Evolutionary conservation across 2,888 invertebrate genomes (phyloP).

Genomic region (Parnassius orleans): DNA sequence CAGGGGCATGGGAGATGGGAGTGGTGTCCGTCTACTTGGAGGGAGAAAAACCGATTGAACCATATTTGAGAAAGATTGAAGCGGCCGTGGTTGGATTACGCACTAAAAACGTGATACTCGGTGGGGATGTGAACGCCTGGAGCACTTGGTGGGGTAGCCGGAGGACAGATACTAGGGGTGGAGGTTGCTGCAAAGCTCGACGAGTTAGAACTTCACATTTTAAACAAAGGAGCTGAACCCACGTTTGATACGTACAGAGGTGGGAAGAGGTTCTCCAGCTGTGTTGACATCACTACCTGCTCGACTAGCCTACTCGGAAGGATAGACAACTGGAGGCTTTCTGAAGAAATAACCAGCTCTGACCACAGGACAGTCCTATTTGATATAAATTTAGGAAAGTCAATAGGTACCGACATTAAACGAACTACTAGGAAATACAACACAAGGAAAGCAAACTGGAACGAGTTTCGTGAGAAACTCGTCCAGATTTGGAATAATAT

Average conservation of each 20-base stretch:
- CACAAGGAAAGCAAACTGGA: too few species aligned
- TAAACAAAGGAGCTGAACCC: neutral
- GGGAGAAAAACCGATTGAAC: slow-evolving; percentile 16
- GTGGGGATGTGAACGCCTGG: slow-evolving; percentile 28
- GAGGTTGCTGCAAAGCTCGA: slow-evolving; percentile 9
- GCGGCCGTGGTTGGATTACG: neutral
- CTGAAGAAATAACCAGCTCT: too few species aligned
- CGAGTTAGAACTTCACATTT: neutral
- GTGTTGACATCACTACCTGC: too few species aligned
- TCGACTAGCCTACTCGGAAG: too few species aligned
- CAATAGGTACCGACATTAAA: neutral
- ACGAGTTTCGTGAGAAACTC: too few species aligned
- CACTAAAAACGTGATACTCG: neutral
- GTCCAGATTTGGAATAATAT: too few species aligned
- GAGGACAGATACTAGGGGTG: slow-evolving; percentile 5
- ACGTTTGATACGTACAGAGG: neutral
- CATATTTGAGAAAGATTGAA: slow-evolving; percentile 1
- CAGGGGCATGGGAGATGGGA: too few species aligned
- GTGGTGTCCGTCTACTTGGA: too few species aligned
- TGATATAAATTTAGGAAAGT: neutral
- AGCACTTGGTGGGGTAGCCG: slow-evolving; percentile 10
- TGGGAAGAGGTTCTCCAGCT: too few species aligned
- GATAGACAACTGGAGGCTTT: too few species aligned
- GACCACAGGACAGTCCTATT: neutral
- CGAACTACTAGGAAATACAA: neutral